A percentile compares a stretch with the other conserved stretches of the same genome.
Evolutionary conservation across 2,113 vertebrate species (phyloP).

Genomic region (Charina bottae): DNA sequence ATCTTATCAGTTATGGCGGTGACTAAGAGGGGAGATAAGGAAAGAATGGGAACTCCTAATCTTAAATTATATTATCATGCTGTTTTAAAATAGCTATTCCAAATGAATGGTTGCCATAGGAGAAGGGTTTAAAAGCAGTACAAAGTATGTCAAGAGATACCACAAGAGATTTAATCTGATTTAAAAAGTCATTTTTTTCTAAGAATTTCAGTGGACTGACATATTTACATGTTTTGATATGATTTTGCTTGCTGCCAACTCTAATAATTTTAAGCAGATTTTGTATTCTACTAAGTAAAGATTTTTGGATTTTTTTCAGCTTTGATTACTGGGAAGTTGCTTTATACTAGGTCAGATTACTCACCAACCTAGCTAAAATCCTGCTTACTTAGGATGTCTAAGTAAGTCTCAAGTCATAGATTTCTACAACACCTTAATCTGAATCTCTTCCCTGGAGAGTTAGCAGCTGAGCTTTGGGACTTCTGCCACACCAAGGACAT

Average conservation of each 20-base stretch:
- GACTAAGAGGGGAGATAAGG: not conserved
- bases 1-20: not conserved
- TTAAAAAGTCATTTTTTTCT: not conserved
- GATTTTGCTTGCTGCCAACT: not conserved
- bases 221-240: conserved; percentile 1
- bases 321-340: not conserved
- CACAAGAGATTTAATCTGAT: not conserved
- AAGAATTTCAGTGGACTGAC: not conserved
- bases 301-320: not conserved
- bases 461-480: not conserved
- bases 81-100: not conserved
- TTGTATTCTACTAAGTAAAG: not conserved
- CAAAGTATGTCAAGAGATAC: not conserved
- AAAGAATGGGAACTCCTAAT: not conserved
- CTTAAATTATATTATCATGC: not conserved
- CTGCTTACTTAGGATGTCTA: not conserved
- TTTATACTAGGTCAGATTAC: not conserved
- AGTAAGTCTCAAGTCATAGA: not conserved
- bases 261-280: not conserved
- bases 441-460: not conserved
- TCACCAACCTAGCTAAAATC: not conserved
- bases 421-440: not conserved
- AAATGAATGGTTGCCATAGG: not conserved
- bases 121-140: not conserved
- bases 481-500: not conserved